Base-by-base conservation (phyloP, 1,140 invertebrate genomes). In the Trichomalopsis sarcophagae region DNA sequence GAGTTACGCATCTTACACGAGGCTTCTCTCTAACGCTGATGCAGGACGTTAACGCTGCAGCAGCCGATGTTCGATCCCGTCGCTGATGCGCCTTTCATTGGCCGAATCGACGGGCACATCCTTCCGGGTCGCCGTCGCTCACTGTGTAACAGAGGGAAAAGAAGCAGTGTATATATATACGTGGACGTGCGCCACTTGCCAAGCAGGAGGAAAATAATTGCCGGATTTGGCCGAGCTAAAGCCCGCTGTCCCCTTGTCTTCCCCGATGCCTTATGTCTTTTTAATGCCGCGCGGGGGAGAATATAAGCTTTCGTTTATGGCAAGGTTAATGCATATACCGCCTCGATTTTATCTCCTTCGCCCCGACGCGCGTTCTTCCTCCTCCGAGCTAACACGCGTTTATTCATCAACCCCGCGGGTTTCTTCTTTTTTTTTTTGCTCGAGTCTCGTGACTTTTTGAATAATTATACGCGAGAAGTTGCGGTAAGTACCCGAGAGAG, bases 121-220 rank as follows among this genome's bases (percentile, higher is more conserved):
- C 30, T 71, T 30, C 30, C 14, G 10, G 21, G 6, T 4, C 40
- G 14, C 55, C 17, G 55, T 62, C 23, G 10, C 69, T 27, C 27
- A 27, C 27, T 27, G 27, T 71, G 69, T 44, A 10, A 71, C 27
- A 0, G 27, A 71, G 27, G 11, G 7, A 71, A 71, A 71, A 33
- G 7, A n/a, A 33, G 11, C 27, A 71, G 69, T 13, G 30, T n/a
- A n/a, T 71, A 23, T 2, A 11, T 33, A 0, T 71, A 1, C n/a
- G 68, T 21, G 69, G 30, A 76, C 75, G 75, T 50, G 75, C 75
- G 75, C 75, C 23, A 50, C 33, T 77, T 77, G 44, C 75, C 75
- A 77, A 77, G 2, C 44, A 77, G 40, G 23, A 50, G 75, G 14
- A 77, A 77, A 77, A 50, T 77, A 77, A 77, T 77, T 77, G 44